These are phyloP conservation scores for Mustela nigripes DNA, from an alignment of 2,113 vertebrate genomes.

Conservation along the genomic window DNA sequence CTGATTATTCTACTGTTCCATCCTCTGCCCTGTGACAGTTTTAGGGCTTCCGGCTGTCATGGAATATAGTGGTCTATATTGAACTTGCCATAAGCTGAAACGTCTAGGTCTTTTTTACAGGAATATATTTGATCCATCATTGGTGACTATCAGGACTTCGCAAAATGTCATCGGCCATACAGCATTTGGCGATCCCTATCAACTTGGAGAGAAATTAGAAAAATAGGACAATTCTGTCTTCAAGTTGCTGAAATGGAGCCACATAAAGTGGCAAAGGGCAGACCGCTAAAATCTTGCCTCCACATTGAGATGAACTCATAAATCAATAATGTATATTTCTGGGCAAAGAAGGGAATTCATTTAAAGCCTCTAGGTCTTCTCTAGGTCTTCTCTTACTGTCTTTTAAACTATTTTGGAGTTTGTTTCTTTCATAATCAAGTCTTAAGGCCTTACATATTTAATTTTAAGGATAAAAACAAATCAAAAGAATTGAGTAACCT, in stretches of 20 bases:
- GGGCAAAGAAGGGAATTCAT: background rate
- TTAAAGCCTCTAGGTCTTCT: background rate
- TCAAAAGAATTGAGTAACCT: background rate
- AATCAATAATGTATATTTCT: background rate
- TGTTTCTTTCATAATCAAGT: background rate
- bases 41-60: background rate
- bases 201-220: background rate
- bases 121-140: background rate
- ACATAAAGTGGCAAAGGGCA: background rate
- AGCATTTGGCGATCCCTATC: background rate
- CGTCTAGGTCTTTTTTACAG: background rate
- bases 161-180: background rate
- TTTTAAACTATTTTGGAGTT: background rate
- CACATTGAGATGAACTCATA: background rate
- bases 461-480: constrained; percentile 19
- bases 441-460: background rate
- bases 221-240: background rate
- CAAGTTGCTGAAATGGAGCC: background rate
- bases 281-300: background rate
- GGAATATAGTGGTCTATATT: too few relatives aligned
- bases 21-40: too few relatives aligned
- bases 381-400: background rate
- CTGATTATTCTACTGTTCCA: background rate
- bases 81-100: background rate
- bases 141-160: background rate